A percentile compares a stretch with the other conserved stretches of the same genome.
Conservation (phyloP, 2,113 vertebrate species). For the Caranx ignobilis region DNA sequence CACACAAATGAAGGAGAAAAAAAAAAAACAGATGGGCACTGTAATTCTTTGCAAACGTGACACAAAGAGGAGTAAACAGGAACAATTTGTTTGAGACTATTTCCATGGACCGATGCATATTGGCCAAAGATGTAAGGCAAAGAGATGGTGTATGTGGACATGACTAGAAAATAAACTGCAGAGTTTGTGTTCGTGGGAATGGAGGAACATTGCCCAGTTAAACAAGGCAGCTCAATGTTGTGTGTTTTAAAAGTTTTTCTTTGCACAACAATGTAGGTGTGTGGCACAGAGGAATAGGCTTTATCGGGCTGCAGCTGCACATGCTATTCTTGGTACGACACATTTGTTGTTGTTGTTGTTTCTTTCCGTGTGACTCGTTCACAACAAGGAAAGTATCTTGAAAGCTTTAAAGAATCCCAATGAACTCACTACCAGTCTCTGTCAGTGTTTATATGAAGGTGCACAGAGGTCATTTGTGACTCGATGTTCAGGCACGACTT, state of each 20-base stretch:
- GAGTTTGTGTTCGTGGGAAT: constrained; percentile 1
- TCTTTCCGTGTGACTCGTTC: background rate
- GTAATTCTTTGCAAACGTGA: background rate
- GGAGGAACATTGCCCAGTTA: background rate
- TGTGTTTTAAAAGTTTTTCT: background rate
- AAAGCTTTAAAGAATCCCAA: background rate
- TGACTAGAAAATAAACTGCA: background rate
- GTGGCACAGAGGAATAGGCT: constrained; percentile 9
- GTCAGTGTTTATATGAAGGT: background rate
- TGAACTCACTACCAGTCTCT: background rate
- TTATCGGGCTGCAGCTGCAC: background rate
- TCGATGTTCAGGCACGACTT: background rate
- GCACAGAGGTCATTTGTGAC: background rate
- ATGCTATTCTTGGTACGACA: background rate
- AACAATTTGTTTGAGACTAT: background rate
- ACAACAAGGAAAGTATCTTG: background rate
- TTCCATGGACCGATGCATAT: background rate
- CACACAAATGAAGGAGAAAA: no score
- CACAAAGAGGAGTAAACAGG: background rate
- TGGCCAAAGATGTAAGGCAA: constrained; percentile 7
- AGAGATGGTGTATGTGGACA: background rate
- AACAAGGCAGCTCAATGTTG: background rate
- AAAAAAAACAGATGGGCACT: background rate
- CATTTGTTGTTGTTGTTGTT: background rate
- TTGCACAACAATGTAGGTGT: background rate